These are phyloP conservation scores for Idaea biselata DNA, from an alignment of 2,888 invertebrate genomes.

Conservation along the genomic window DNA sequence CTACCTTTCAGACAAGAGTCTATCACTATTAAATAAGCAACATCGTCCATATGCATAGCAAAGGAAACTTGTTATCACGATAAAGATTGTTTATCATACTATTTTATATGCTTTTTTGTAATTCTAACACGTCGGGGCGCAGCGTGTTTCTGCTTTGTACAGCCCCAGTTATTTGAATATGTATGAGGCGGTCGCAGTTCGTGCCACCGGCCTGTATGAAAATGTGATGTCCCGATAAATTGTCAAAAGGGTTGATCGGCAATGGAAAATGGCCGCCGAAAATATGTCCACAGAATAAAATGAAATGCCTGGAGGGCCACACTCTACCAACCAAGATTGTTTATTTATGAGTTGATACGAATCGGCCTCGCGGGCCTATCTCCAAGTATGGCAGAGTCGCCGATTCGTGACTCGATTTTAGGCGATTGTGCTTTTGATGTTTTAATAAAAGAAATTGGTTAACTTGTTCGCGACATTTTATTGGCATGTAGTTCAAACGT, in stretches of 20 bases:
- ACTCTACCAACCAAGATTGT: constrained; percentile 48
- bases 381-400: constrained; percentile 18
- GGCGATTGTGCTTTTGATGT: constrained; percentile 27
- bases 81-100: constrained; percentile 60
- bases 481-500: not conserved
- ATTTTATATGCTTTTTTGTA: constrained; percentile 61
- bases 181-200: constrained; percentile 66
- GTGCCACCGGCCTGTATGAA: constrained; percentile 70
- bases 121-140: constrained; percentile 67
- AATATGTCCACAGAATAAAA: constrained; percentile 56
- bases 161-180: constrained; percentile 71
- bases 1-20: too few relatives aligned
- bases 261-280: constrained; percentile 65
- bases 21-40: constrained; percentile 12
- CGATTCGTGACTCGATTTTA: constrained; percentile 24
- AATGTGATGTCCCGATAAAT: constrained; percentile 78
- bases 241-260: constrained; percentile 77
- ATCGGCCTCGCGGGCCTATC: constrained; percentile 28
- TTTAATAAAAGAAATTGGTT: constrained; percentile 14
- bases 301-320: constrained; percentile 46
- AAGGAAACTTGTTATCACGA: constrained; percentile 29
- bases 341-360: constrained; percentile 43
- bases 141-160: constrained; percentile 72
- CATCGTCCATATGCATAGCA: constrained; percentile 4
- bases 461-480: not conserved